These are phyloP conservation scores for Sinotaia quadrata DNA, from an alignment of 2,888 invertebrate genomes.

Conservation along the genomic window DNA sequence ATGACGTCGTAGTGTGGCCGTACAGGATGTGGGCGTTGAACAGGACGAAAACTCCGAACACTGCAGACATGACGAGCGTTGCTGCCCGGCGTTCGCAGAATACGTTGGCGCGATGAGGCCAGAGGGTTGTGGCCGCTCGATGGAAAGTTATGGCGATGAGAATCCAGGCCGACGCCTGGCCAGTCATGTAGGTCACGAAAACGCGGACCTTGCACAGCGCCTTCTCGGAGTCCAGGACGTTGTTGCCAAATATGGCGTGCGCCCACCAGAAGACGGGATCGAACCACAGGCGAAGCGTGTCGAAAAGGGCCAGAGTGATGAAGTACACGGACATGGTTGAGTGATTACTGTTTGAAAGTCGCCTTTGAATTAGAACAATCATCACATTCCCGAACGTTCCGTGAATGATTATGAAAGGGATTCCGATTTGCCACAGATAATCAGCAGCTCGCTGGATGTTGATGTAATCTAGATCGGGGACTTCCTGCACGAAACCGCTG, in stretches of 20 bases:
- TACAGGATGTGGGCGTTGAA: conserved; percentile 14
- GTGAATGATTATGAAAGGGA: not conserved
- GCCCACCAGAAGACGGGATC: not conserved
- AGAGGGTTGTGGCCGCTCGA: conserved; percentile 18
- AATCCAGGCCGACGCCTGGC: conserved; percentile 28
- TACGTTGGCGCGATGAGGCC: conserved; percentile 21
- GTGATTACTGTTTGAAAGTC: not conserved
- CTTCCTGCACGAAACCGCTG: too few species aligned
- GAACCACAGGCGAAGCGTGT: not conserved
- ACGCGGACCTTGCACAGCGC: conserved; percentile 27
- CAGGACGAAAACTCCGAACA: not conserved
- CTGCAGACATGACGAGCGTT: not conserved
- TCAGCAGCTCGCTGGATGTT: too few species aligned
- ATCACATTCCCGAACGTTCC: conserved; percentile 1
- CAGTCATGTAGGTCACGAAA: conserved; percentile 14
- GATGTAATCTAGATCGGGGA: too few species aligned
- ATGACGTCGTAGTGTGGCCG: not conserved
- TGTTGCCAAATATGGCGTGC: too few species aligned
- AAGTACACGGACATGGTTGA: not conserved
- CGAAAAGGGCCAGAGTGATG: not conserved
- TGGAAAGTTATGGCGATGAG: conserved; percentile 33
- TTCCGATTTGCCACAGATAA: not conserved
- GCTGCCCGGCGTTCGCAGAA: not conserved
- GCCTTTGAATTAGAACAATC: not conserved
- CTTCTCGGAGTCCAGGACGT: conserved; percentile 1